Base-by-base conservation (phyloP, 2,888 invertebrate species). In the Netelia fuscicornis region DNA sequence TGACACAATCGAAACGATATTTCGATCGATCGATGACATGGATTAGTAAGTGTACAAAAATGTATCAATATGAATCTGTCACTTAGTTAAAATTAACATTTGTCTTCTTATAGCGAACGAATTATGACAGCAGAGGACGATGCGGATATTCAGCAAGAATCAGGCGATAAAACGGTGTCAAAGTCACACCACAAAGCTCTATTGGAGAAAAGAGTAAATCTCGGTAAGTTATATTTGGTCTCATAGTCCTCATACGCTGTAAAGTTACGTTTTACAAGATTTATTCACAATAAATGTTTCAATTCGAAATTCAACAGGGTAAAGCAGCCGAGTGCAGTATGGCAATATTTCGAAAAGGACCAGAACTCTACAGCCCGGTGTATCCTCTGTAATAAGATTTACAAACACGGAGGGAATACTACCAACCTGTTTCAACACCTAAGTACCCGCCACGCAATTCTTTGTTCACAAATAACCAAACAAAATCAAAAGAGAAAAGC, bases 341-440 rank as follows among this genome's bases (percentile, higher is more conserved):
- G 70, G 78, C 20, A 58, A n/a, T 37, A 81, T 13, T 81, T 74
- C 23, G 30, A 48, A 42, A 83, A 83, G 65, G 17, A 56, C 9
- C 37, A 62, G 20, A 64, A 20, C 23, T n/a, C 23, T 3, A 65
- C 62, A 20, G 70, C 83, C 11, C 70, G 64, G 44, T 83, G 77
- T 42, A 64, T 11, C 20, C 37, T 83, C 25, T 83, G 83, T 37
- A 62, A 71, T 5, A 70, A 78, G 13, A 48, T 64, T n/a, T 76
- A 64, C 10, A 77, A 76, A 23, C 65, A 77, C 78, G 56, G 64
- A 9, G 71, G 83, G 9, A 83, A 83, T 48, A 83, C 83, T 2
- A 83, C 83, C 9, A 83, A 83, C 30, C 20, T 79, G 48, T 70
- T 17, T 20, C 78, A 84, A 37, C 81, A 81, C 37, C 58, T 81